Evolutionary conservation across 2,888 invertebrate species (phyloP), one percentile per base, ranked within the genome.

Genomic region (Helleia helle): DNA sequence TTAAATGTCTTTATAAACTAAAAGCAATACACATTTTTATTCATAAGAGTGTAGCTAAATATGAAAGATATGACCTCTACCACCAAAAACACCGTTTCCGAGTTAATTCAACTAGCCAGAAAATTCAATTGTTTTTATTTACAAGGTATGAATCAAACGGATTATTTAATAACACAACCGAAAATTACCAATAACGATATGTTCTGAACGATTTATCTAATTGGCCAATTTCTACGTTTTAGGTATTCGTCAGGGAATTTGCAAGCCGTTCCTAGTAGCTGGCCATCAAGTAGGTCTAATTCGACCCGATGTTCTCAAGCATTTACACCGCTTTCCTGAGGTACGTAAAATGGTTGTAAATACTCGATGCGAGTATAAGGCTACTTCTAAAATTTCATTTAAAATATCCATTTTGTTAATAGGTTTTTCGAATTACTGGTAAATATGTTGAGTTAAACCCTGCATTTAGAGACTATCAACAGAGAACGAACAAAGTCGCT

Each of bases 121-220:
- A 93, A 93, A 87, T 94, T 94, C 83, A 95, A 95, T 85, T 92
- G 93, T 86, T 95, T 95, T 79, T 94, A 94, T 77, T 79, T 95
- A 85, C 89, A 92, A 87, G 94, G 94, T 94, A 65, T 11, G 11
- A 49, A 56, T 61, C 39, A 39, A 42, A 30, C n/a, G n/a, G n/a
- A n/a, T n/a, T n/a, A n/a, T n/a, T n/a, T n/a, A n/a, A n/a, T n/a
- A n/a, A n/a, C n/a, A n/a, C n/a, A n/a, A n/a, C n/a, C n/a, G n/a
- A n/a, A n/a, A n/a, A n/a, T n/a, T n/a, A n/a, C n/a, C n/a, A n/a
- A n/a, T n/a, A n/a, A 28, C 26, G 9, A 7, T 5, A 8, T 15
- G 9, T 24, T n/a, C 28, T 29, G 24, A 18, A 18, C 40, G 26
- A 4, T 41, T 40, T 47, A 44, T 31, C 44, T 38, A 42, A 48